Evolutionary conservation across 1,140 invertebrate genomes (phyloP), one percentile per base, ranked within the genome.

Genomic region (Melipona quadrifasciata): DNA sequence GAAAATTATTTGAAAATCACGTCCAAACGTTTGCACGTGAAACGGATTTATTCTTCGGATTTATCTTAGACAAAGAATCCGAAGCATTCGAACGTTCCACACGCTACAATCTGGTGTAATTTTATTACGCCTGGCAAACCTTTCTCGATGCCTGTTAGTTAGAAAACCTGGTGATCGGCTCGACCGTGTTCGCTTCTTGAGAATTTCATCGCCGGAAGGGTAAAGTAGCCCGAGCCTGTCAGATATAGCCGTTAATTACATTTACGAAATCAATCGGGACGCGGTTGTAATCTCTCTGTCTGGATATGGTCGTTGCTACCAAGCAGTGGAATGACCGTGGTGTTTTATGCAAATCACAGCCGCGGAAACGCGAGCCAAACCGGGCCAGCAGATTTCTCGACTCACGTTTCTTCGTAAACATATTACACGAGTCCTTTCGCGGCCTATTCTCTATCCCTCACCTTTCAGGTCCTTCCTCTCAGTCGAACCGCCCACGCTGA

Each of bases 311-410:
- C 51, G 84, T 87, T 80, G 88, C 91, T 91, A 91, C 90, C 83
- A 88, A 86, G 86, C 80, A 73, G 58, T 71, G 31, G 71, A 87
- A 86, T 86, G 83, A 85, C 87, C 85, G 80, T 85, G 87, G 91
- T 93, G 91, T 89, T 93, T 75, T 94, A 93, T 94, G 93, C 92
- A 93, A 94, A 93, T 94, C 89, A 27, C 10, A 17, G 65, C 67
- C 75, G 75, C 82, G 82, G 82, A 84, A 84, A 78, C 39, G 82
- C 82, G 65, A 71, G 27, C 34, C 82, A 17, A 76, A 57, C 39
- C 53, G 55, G 82, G 55, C 53, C 82, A 84, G 67, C 75, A 55
- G 82, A 84, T 84, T 84, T 84, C 82, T 84, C 65, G 75, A n/a
- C 65, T 53, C 82, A 76, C 82, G 82, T 84, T 84, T 79, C 82